Base-by-base conservation (phyloP, 2,888 invertebrate genomes). In the Saturnia japonica region DNA sequence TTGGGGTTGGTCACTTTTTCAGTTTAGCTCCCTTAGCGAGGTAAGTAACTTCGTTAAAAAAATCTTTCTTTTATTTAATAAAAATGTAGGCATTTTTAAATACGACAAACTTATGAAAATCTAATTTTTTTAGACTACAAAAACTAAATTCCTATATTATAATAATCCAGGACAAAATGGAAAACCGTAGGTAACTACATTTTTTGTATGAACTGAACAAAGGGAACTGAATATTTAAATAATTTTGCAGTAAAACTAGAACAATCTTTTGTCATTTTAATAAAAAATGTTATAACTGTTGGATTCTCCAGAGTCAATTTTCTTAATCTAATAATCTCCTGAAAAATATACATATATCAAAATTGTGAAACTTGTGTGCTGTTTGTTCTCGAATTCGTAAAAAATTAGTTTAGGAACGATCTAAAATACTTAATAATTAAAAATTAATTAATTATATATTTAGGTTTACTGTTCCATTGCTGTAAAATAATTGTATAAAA, bases 61-160 rank as follows among this genome's bases (percentile, higher is more conserved):
- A 22, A 22, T 22, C 54, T 54, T 8, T 54, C n/a, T 9, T 7
- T 8, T 54, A 54, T 54, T n/a, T n/a, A n/a, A 34, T 11, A 22
- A 60, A 60, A 60, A 60, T 25, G 28, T 28, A 4, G 1, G 12
- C 3, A 25, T 60, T 28, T 60, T 60, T 28, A 60, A 60, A 60
- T 14, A 60, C 14, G 28, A 28, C 14, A 25, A 25, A 12, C 12
- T 8, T 7, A 57, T 12, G 12, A 60, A 60, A 25, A 60, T 28
- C 28, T 28, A 12, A 28, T 60, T 60, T 60, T 60, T 60, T 60
- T 60, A 14, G 14, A 25, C 28, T 73, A 76, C 71, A 73, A 72
- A 74, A 72, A 62, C 16, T 16, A 62, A 34, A 34, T 9, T 64
- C 40, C n/a, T n/a, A n/a, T 64, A 64, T 40, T 40, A 64, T 28